phyloP scores from a whole-genome alignment of 2,888 invertebrate genomes.

The Drosophila longiperda region DNA sequence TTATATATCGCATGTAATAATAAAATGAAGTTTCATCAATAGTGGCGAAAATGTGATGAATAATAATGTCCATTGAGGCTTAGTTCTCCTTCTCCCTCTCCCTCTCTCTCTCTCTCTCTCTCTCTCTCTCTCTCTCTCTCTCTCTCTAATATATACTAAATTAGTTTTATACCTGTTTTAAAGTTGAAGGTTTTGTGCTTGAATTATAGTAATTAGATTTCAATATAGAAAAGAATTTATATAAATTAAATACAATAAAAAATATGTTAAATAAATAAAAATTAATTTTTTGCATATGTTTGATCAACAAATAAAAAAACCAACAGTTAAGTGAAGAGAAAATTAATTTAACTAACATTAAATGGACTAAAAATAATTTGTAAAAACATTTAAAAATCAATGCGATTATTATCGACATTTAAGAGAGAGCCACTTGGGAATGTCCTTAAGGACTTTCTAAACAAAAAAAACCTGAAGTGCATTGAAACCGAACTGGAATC shows the following conservation, averaged over 20 bases:
- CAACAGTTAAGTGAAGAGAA: neutral
- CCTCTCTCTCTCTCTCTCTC: neutral
- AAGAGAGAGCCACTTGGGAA: neutral
- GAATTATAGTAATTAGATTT: no score
- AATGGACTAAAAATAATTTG: neutral
- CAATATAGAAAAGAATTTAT: no score
- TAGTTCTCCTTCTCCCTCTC: neutral
- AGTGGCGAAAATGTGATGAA: neutral
- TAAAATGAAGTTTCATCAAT: neutral
- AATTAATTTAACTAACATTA: neutral
- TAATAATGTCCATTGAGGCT: neutral
- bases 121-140: neutral
- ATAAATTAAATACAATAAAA: no score
- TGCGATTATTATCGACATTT: no score
- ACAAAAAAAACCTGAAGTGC: conserved; percentile 16
- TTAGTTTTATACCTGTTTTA: neutral
- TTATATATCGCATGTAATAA: neutral
- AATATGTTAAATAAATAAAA: no score
- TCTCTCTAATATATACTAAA: neutral
- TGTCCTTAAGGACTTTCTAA: conserved; percentile 8
- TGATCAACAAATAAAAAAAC: no score
- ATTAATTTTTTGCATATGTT: no score
- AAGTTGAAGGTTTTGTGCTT: neutral
- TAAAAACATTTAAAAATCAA: neutral
- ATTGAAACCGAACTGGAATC: conserved; percentile 19